Evolutionary conservation across 2,888 invertebrate genomes (phyloP).

Genomic region (Dicyrtomina minuta): DNA sequence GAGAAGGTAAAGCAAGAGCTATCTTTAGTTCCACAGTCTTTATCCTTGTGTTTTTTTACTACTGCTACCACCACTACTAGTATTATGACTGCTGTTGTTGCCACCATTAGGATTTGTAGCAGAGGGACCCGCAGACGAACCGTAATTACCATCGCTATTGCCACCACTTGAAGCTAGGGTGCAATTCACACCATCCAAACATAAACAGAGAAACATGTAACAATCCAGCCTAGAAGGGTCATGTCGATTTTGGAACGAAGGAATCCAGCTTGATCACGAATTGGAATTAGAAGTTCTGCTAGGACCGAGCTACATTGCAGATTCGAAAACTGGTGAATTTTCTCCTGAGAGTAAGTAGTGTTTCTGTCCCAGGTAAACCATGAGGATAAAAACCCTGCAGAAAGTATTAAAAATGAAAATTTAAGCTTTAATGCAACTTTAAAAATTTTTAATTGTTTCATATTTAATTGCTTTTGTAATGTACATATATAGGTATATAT

Average conservation of each 20-base stretch:
- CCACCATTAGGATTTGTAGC: neutral
- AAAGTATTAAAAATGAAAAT: conserved; percentile 53
- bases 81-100: neutral
- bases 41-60: conserved; percentile 26
- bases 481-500: no score
- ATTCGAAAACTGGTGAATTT: conserved; percentile 55
- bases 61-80: no score
- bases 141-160: conserved; percentile 54
- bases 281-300: conserved; percentile 53
- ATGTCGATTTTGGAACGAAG: conserved; percentile 65
- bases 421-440: conserved; percentile 8
- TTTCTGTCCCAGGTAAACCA: conserved; percentile 83
- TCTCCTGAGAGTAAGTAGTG: conserved; percentile 69
- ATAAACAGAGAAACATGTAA: conserved; percentile 73
- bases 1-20: conserved; percentile 57
- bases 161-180: conserved; percentile 33
- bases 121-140: no score
- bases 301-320: conserved; percentile 58
- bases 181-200: conserved; percentile 61
- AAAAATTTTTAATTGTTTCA: neutral
- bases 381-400: conserved; percentile 77
- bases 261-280: conserved; percentile 54
- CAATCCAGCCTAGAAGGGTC: conserved; percentile 71
- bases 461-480: no score
- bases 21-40: conserved; percentile 33